Base-by-base conservation (phyloP, 64 coral and sea anemone species). In the Montipora cactus region DNA sequence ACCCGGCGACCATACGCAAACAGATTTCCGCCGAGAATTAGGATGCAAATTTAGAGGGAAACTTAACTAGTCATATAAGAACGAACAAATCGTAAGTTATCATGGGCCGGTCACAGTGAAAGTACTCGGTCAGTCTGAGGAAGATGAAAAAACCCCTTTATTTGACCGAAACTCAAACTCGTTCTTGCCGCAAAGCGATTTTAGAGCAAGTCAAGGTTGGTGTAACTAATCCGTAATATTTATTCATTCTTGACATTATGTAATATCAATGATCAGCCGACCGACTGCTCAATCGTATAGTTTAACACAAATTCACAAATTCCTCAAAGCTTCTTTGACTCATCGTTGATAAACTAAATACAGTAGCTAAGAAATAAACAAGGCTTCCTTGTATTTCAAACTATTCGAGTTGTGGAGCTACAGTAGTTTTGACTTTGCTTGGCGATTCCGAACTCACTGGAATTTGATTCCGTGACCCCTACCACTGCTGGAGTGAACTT, bases 381-480 rank as follows among this genome's bases (percentile, higher is more conserved):
- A 64, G 3, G 14, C 9, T 12, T 4, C 61, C 11, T 64, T 64
- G 61, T 14, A 64, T 14, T 64, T 15, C 61, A 64, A 64, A 64
- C 61, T 64, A 64, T 64, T 64, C 53, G 53, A 57, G 3, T 11
- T 2, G 37, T 37, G 37, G 37, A 37, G 37, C 37, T 37, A 23
- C 22, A 23, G 51, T 53, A 55, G 52, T 55, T 5, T 64, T 16
- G 61, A 15, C 9, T 57, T 57, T 57, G 53, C 53, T 57, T 57
- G 11, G 53, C 53, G 53, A 57, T 57, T 64, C 61, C 61, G 61
- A 64, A 15, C 61, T 64, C 61, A 64, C 14, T 71, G 82, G 82
- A 86, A 86, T 86, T 66, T 20, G 64, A 86, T 86, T 86, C 82
- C 82, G 82, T 86, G 82, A 48, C 82, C 67, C n/a, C 8, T 49